Base-by-base conservation (phyloP, 2,797 vertebrate genomes). In the Takifugu ocellatus region DNA sequence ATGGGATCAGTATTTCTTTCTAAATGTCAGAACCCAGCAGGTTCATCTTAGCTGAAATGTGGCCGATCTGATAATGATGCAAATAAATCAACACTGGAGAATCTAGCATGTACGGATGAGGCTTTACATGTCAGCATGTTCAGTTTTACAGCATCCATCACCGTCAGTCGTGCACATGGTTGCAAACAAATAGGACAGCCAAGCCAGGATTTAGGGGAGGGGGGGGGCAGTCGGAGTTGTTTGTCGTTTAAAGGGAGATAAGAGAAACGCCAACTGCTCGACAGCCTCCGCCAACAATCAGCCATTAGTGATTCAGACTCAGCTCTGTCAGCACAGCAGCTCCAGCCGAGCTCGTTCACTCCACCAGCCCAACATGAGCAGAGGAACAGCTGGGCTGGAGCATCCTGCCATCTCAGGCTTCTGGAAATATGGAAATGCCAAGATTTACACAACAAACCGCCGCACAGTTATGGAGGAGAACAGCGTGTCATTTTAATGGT, bases 91-190 rank as follows among this genome's bases (percentile, higher is more conserved):
- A 14, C 10, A 39, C 11, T 14, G 1, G 36, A 39, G 36, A 12
- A 12, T 14, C 9, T 14, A 12, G 36, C 12, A 14, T 1, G 12
- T 14, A 39, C 36, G 14, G 36, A 15, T 39, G 36, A 75, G 87
- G 85, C 88, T 83, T 85, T 80, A 84, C 78, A 86, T 58, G 59
- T 87, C 80, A 66, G 63, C 66, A 46, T 68, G 68, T 69, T 72
- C 61, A 68, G 56, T 82, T 78, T 79, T 77, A 76, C 63, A 79
- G 75, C 79, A 72, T 75, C 77, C 80, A 72, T 70, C 55, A 72
- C 59, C 54, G 61, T 36, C 43, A 52, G 61, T 45, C 21, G 25
- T 48, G 12, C 62, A 44, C 15, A 56, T 33, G 61, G 54, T 49
- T 59, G 63, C 51, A 46, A 51, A 71, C 59, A 56, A 68, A 61